Evolutionary conservation across 2,113 vertebrate genomes (phyloP).

Genomic region (Elanus axillaris): DNA sequence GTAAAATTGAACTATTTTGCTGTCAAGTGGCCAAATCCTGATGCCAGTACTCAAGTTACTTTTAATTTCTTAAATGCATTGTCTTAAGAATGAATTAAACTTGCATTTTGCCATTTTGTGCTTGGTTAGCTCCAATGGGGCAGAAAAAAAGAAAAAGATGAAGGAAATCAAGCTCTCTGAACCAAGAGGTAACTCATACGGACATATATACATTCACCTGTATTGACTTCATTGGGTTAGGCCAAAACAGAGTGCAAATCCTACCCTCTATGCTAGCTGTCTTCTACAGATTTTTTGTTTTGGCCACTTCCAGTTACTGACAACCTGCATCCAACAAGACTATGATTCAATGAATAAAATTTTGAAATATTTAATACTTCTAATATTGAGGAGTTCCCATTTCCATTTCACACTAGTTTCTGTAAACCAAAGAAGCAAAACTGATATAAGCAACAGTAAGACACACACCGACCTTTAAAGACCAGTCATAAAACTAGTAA

Average conservation of each 20-base stretch:
- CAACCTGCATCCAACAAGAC: neutral
- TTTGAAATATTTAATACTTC: neutral
- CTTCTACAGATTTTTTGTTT: neutral
- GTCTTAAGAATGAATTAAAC: neutral
- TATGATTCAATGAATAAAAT: neutral
- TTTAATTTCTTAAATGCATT: accelerated
- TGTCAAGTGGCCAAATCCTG: neutral
- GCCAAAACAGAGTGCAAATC: neutral
- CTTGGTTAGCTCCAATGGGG: neutral
- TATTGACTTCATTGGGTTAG: neutral
- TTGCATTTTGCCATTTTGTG: neutral
- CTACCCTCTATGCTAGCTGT: neutral
- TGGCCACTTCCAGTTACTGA: neutral
- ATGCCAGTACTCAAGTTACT: neutral
- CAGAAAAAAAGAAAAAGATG: neutral
- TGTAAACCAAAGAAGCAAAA: neutral
- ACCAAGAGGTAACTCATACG: neutral
- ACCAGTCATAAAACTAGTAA: neutral
- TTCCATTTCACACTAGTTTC: neutral
- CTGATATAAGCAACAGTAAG: neutral
- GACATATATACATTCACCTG: neutral
- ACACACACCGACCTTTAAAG: neutral
- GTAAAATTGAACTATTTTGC: neutral
- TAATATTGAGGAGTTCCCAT: neutral
- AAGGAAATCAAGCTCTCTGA: neutral